Percentiles rank a stretch among this genome's conserved stretches.
Evolutionary conservation across 2,113 vertebrate genomes (phyloP).

Genomic region (Copsychus sechellarum): DNA sequence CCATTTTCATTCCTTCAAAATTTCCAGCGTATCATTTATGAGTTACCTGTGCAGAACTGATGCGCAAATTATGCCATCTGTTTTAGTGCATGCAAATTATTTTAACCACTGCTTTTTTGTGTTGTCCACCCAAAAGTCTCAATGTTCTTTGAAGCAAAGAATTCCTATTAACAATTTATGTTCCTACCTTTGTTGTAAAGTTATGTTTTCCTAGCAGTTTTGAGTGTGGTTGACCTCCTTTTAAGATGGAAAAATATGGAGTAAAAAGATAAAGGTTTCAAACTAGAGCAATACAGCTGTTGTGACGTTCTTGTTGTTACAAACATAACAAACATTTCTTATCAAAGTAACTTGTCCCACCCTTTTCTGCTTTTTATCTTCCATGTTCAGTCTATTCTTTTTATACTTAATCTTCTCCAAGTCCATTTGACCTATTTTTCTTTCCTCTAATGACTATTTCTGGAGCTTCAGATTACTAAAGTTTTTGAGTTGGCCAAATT

Average conservation of each 20-base stretch:
- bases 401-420: not conserved
- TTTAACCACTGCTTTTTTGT: not conserved
- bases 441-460: not conserved
- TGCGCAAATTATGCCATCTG: not conserved
- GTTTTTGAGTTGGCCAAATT: not conserved
- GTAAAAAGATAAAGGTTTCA: not conserved
- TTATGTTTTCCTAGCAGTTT: not conserved
- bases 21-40: not conserved
- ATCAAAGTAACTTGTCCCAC: not conserved
- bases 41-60: not conserved
- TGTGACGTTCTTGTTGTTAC: not conserved
- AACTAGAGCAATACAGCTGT: not conserved
- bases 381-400: not conserved
- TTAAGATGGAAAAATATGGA: not conserved
- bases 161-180: not conserved
- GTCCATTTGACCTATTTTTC: not conserved
- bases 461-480: not conserved
- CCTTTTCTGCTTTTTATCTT: not conserved
- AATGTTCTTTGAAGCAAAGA: not conserved
- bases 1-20: no score
- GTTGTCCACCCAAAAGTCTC: not conserved
- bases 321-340: not conserved
- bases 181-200: not conserved
- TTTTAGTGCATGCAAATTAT: not conserved
- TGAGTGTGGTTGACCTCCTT: not conserved